Percentiles rank a stretch among this genome's conserved stretches.
phyloP scores from a whole-genome alignment of 2,888 invertebrate species.

The Zootermopsis nevadensis region DNA sequence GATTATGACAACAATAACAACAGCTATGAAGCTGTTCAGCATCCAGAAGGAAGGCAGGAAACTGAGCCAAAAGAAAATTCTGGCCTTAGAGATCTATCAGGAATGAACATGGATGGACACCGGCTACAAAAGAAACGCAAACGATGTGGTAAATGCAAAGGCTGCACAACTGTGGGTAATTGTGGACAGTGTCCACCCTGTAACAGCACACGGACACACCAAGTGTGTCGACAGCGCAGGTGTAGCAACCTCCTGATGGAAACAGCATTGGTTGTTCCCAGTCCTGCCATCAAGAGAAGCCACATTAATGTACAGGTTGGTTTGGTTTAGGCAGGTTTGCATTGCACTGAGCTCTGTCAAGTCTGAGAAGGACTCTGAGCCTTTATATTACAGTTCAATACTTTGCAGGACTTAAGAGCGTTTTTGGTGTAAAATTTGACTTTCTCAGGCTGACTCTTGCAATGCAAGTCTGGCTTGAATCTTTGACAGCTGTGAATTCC shows the following conservation, averaged over 20 bases:
- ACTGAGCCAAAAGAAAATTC: conserved; percentile 2
- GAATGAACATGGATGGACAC: background rate
- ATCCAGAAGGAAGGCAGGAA: background rate
- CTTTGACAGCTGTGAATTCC: background rate
- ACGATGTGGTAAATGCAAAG: conserved; percentile 45
- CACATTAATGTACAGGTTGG: conserved; percentile 33
- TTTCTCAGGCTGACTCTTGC: background rate
- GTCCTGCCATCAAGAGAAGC: conserved; percentile 11
- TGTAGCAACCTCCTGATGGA: conserved; percentile 38
- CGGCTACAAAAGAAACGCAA: conserved; percentile 34
- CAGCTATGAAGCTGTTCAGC: conserved; percentile 15
- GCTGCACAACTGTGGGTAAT: conserved; percentile 42
- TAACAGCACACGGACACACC: conserved; percentile 43
- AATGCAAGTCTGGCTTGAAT: background rate
- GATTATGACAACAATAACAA: conserved; percentile 37
- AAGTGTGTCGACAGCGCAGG: conserved; percentile 47
- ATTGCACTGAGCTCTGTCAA: background rate
- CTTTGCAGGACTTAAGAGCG: too few species aligned
- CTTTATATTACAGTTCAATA: too few species aligned
- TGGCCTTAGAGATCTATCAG: background rate
- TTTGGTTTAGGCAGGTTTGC: background rate
- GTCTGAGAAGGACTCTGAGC: background rate
- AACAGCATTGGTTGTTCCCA: background rate
- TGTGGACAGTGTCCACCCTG: conserved; percentile 49
- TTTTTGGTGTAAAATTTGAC: too few species aligned